Conservation (phyloP, 2,797 vertebrate genomes). For the Ptychobarbus kaznakovi region DNA sequence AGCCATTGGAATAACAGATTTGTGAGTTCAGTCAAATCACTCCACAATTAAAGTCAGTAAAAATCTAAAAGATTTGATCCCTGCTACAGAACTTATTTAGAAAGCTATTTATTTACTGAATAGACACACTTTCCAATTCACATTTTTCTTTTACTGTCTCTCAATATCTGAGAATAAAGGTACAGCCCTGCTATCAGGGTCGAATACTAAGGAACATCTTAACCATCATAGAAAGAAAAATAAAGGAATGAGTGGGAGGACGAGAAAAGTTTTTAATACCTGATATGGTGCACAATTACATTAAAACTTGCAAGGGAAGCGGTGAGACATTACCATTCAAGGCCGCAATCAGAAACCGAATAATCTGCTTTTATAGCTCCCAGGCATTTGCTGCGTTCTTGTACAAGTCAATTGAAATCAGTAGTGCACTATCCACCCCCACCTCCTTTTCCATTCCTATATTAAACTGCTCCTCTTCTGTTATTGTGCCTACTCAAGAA, state of each 20-base stretch:
- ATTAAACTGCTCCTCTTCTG: constrained; percentile 53
- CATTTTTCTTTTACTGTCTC: constrained; percentile 32
- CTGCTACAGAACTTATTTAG: constrained; percentile 44
- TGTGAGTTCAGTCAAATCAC: not conserved
- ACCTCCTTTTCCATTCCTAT: constrained; percentile 17
- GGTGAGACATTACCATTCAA: constrained; percentile 53
- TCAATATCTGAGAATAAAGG: constrained; percentile 1
- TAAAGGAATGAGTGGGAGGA: constrained; percentile 10
- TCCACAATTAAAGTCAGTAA: not conserved
- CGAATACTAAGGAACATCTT: constrained; percentile 39
- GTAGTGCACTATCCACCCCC: constrained; percentile 31
- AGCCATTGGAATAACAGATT: not conserved
- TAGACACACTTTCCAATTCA: constrained; percentile 2
- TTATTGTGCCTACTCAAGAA: constrained; percentile 56
- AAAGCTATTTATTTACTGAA: constrained; percentile 54
- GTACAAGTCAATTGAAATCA: constrained; percentile 58
- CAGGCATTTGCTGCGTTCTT: constrained; percentile 51
- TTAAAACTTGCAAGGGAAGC: constrained; percentile 50
- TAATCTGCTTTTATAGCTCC: constrained; percentile 56
- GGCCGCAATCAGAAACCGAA: constrained; percentile 50
- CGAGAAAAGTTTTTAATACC: constrained; percentile 49
- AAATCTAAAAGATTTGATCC: not conserved
- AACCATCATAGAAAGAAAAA: not conserved
- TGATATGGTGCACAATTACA: constrained; percentile 52
- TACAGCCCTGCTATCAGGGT: constrained; percentile 4